These are phyloP conservation scores for Pica pica DNA, from an alignment of 2,113 vertebrate species.

Conservation along the genomic window DNA sequence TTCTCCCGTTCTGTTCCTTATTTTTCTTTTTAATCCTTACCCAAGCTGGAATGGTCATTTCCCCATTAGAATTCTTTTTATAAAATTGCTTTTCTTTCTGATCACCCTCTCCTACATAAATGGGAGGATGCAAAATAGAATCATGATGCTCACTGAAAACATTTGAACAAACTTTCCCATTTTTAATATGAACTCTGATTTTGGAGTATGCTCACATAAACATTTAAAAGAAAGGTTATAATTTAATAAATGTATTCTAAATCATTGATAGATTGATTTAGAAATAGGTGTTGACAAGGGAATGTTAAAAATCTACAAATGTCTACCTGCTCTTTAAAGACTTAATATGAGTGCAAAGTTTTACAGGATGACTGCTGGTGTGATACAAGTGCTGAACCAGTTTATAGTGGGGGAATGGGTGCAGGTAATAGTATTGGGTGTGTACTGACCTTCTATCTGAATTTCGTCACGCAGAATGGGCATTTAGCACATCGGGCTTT, in stretches of 20 bases:
- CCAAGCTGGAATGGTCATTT: background rate
- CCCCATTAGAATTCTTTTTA: background rate
- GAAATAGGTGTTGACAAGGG: background rate
- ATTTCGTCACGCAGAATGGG: background rate
- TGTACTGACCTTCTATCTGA: background rate
- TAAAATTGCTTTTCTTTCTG: background rate
- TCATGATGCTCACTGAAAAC: background rate
- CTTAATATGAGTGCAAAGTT: background rate
- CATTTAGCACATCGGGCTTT: background rate
- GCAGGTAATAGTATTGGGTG: background rate
- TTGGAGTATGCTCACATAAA: background rate
- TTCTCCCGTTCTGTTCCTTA: accelerated
- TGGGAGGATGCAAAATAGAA: background rate
- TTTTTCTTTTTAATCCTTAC: background rate
- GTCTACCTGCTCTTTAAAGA: background rate
- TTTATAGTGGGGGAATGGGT: background rate
- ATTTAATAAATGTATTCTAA: background rate
- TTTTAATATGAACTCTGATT: background rate
- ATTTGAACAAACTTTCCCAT: background rate
- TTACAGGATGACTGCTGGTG: background rate
- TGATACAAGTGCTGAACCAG: background rate
- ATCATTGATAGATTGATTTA: background rate
- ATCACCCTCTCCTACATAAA: background rate
- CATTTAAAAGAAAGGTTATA: background rate
- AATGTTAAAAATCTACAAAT: background rate